phyloP scores from a whole-genome alignment of 2,113 vertebrate genomes.

The Pycnonotus jocosus region DNA sequence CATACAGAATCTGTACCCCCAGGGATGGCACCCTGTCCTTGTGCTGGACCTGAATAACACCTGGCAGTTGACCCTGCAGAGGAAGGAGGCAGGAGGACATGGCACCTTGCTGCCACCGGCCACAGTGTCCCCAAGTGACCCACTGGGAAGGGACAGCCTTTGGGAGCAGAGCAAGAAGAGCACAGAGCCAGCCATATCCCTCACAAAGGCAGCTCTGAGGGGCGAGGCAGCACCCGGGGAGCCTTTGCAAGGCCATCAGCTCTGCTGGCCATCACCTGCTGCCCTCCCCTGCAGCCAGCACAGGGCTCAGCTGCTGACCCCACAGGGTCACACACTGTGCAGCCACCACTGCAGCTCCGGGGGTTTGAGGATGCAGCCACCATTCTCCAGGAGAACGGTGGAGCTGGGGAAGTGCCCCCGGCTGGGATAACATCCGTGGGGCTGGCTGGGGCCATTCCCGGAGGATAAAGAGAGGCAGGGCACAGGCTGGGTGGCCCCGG shows the following conservation, averaged over 20 bases:
- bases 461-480: accelerated
- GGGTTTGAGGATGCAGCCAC: neutral
- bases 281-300: neutral
- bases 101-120: neutral
- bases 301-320: neutral
- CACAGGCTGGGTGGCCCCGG: accelerated
- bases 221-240: accelerated
- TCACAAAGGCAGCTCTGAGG: neutral
- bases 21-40: neutral
- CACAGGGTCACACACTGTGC: accelerated
- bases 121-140: neutral
- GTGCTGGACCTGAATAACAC: accelerated
- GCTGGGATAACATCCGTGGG: neutral
- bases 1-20: neutral
- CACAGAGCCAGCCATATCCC: neutral
- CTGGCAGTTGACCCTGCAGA: neutral
- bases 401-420: accelerated
- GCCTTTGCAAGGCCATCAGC: neutral
- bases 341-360: neutral
- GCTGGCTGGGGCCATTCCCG: neutral
- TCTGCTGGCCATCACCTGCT: neutral
- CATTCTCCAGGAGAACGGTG: accelerated
- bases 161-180: neutral
- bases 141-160: neutral
- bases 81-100: neutral